A percentile compares a stretch with the other conserved stretches of the same genome.
Evolutionary conservation across 2,113 vertebrate species (phyloP).

Genomic region (Xyliphius kryptos): DNA sequence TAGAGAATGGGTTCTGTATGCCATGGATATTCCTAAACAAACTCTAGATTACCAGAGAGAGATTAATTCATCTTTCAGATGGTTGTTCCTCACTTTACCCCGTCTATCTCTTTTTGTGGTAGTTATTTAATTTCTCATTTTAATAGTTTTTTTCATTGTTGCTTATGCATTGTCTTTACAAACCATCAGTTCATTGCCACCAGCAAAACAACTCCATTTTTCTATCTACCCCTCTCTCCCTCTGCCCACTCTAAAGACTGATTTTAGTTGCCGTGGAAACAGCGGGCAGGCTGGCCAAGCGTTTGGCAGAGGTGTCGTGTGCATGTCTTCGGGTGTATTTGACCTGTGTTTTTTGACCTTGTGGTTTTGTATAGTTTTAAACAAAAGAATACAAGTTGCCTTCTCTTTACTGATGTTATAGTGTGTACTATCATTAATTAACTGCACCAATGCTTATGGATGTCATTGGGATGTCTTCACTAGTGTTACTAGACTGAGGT

Average conservation of each 20-base stretch:
- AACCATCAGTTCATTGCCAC: conserved; percentile 39
- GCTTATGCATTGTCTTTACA: conserved; percentile 36
- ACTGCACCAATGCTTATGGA: too few relatives aligned
- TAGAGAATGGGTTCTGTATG: neutral
- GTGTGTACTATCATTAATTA: too few relatives aligned
- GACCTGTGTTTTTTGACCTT: too few relatives aligned
- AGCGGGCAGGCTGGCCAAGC: conserved; percentile 49
- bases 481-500: too few relatives aligned
- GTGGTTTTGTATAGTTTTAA: too few relatives aligned
- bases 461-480: too few relatives aligned
- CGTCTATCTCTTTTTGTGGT: neutral
- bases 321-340: too few relatives aligned
- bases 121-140: conserved; percentile 17
- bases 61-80: neutral
- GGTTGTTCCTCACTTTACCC: neutral
- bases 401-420: too few relatives aligned
- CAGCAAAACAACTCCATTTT: conserved; percentile 39
- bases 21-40: conserved; percentile 2
- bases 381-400: too few relatives aligned
- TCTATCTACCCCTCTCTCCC: conserved; percentile 18
- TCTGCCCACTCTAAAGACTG: conserved; percentile 41
- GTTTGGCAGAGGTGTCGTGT: conserved; percentile 41
- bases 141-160: conserved; percentile 1
- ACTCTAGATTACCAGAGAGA: conserved; percentile 4
- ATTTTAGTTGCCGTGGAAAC: conserved; percentile 62